Evolutionary conservation across 2,888 invertebrate species (phyloP).

Genomic region (Teleiodes luculella): DNA sequence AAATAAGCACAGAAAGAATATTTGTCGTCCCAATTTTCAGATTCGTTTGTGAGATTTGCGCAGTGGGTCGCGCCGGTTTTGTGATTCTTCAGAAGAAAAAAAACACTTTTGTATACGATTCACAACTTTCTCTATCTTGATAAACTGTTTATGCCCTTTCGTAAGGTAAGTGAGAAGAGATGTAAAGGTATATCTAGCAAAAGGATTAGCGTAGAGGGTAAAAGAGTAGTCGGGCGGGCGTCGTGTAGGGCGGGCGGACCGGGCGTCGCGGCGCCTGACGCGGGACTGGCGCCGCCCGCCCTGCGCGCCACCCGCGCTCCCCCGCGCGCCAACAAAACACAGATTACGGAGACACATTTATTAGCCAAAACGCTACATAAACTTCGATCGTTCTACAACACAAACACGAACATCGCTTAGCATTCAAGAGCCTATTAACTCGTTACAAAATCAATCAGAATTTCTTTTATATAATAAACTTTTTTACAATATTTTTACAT

Average conservation of each 20-base stretch:
- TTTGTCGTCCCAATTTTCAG: slow-evolving; percentile 51
- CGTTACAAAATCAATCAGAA: slow-evolving; percentile 7
- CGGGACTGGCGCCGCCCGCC: slow-evolving; percentile 61
- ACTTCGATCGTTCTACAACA: slow-evolving; percentile 59
- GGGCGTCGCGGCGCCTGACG: slow-evolving; percentile 69
- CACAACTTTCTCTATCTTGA: not conserved
- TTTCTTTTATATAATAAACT: not conserved
- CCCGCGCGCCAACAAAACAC: slow-evolving; percentile 68
- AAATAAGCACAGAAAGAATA: slow-evolving; percentile 26
- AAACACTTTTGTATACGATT: slow-evolving; percentile 40
- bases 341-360: slow-evolving; percentile 69
- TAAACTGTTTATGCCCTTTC: not conserved
- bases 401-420: slow-evolving; percentile 38
- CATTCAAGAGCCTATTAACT: slow-evolving; percentile 11
- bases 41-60: slow-evolving; percentile 64
- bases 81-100: slow-evolving; percentile 40
- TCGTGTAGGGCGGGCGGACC: slow-evolving; percentile 51
- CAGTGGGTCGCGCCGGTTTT: slow-evolving; percentile 69
- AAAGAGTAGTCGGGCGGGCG: slow-evolving; percentile 41
- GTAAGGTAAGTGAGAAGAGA: not conserved
- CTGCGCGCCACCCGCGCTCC: slow-evolving; percentile 39
- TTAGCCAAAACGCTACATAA: slow-evolving; percentile 70
- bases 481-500: slow-evolving; percentile 3
- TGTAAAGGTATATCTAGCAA: slow-evolving; percentile 1
- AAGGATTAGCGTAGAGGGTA: slow-evolving; percentile 23